phyloP scores from a whole-genome alignment of 2,797 vertebrate species.

The Mastacembelus armatus region DNA sequence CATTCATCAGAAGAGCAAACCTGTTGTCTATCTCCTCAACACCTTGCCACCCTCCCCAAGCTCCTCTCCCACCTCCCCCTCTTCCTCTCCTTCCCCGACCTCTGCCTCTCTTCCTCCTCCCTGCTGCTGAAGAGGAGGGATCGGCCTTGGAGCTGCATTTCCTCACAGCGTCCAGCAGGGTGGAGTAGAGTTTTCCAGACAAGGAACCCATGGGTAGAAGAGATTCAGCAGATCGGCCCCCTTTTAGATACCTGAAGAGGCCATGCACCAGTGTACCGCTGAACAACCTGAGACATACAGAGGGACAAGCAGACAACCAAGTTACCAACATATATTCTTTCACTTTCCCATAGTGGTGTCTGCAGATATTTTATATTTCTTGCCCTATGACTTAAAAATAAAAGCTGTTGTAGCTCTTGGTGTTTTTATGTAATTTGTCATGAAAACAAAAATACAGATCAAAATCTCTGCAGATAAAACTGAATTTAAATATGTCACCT shows the following conservation, averaged over 20 bases:
- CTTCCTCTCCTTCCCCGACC: slow-evolving; percentile 37
- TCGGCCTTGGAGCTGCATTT: slow-evolving; percentile 52
- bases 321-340: neutral
- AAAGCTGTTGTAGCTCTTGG: too few species aligned
- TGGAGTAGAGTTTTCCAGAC: slow-evolving; percentile 72
- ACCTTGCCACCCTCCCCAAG: slow-evolving; percentile 32
- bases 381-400: too few species aligned
- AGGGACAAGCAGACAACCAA: neutral
- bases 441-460: too few species aligned
- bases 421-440: too few species aligned
- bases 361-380: too few species aligned
- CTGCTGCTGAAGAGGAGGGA: slow-evolving; percentile 34
- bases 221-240: slow-evolving; percentile 63
- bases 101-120: slow-evolving; percentile 44
- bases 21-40: slow-evolving; percentile 72
- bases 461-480: too few species aligned
- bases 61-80: slow-evolving; percentile 24
- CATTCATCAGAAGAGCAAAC: slow-evolving; percentile 78
- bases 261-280: slow-evolving; percentile 84
- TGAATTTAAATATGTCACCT: too few species aligned
- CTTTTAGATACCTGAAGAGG: slow-evolving; percentile 67
- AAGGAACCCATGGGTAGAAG: slow-evolving; percentile 54
- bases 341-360: neutral
- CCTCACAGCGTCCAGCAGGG: slow-evolving; percentile 66
- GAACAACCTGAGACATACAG: slow-evolving; percentile 74